These are phyloP conservation scores for Teleogryllus oceanicus DNA, from an alignment of 2,888 invertebrate genomes.

Conservation along the genomic window DNA sequence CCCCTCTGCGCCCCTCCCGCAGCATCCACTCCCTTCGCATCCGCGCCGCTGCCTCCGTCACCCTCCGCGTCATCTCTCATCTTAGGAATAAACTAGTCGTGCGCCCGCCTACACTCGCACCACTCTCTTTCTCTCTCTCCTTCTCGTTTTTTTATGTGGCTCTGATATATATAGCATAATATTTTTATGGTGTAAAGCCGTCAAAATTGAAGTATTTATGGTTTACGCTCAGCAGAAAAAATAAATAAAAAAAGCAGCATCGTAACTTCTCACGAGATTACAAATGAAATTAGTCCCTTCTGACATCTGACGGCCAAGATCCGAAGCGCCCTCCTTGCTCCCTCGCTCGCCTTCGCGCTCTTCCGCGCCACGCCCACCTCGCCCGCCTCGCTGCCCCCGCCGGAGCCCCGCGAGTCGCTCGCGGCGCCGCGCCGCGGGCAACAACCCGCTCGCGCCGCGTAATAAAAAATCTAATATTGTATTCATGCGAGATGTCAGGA, in stretches of 20 bases:
- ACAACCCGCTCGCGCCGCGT: constrained; percentile 10
- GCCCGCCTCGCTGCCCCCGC: too few species aligned
- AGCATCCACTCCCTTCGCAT: too few species aligned
- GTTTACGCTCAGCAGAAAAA: constrained; percentile 26
- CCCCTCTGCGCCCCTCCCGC: not conserved
- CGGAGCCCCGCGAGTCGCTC: not conserved
- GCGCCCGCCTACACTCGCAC: too few species aligned
- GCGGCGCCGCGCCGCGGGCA: not conserved
- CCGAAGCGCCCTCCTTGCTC: too few species aligned
- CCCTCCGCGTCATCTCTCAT: not conserved
- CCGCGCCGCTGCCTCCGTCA: not conserved
- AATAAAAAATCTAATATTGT: constrained; percentile 33
- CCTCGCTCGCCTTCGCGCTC: too few species aligned
- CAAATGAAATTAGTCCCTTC: constrained; percentile 35
- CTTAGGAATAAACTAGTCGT: not conserved
- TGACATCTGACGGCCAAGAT: constrained; percentile 30
- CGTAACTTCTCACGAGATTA: constrained; percentile 25
- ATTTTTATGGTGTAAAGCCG: constrained; percentile 20
- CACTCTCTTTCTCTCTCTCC: not conserved
- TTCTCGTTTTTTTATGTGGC: constrained; percentile 23
- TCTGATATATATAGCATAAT: constrained; percentile 20
- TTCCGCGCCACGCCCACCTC: too few species aligned
- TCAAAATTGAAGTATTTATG: constrained; percentile 35
- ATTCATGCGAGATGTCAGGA: constrained; percentile 28
- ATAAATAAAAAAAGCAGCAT: not conserved